These are phyloP conservation scores for Mobula birostris DNA, from an alignment of 2,113 vertebrate genomes.

Conservation along the genomic window DNA sequence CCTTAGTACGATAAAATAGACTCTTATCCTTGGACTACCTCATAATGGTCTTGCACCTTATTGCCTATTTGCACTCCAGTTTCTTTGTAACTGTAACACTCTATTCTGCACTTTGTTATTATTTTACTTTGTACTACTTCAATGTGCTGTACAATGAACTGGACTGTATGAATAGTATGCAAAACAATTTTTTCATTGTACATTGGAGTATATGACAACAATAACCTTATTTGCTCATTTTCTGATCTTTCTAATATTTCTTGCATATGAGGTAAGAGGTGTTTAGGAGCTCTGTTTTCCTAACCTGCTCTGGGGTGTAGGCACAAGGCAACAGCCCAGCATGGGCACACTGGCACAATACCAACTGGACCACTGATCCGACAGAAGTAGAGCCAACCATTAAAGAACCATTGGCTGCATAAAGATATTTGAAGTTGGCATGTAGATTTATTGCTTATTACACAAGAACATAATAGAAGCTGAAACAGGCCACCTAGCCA, in stretches of 20 bases:
- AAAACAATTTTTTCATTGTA: too few species aligned
- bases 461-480: neutral
- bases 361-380: neutral
- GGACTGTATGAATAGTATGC: too few species aligned
- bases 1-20: too few species aligned
- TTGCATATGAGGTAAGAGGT: neutral
- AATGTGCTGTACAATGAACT: too few species aligned
- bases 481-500: too few species aligned
- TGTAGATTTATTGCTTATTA: neutral
- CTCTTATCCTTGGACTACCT: too few species aligned
- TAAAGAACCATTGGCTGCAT: neutral
- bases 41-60: too few species aligned
- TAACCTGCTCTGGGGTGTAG: neutral
- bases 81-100: too few species aligned
- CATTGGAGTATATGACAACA: too few species aligned
- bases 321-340: neutral
- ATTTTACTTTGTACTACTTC: too few species aligned
- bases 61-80: too few species aligned
- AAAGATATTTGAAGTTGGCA: neutral
- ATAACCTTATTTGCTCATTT: neutral
- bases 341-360: neutral
- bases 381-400: neutral
- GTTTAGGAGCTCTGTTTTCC: neutral
- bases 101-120: too few species aligned
- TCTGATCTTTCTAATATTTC: neutral